These are phyloP conservation scores for Calliopum simillimum DNA, from an alignment of 2,888 invertebrate genomes.

Conservation along the genomic window DNA sequence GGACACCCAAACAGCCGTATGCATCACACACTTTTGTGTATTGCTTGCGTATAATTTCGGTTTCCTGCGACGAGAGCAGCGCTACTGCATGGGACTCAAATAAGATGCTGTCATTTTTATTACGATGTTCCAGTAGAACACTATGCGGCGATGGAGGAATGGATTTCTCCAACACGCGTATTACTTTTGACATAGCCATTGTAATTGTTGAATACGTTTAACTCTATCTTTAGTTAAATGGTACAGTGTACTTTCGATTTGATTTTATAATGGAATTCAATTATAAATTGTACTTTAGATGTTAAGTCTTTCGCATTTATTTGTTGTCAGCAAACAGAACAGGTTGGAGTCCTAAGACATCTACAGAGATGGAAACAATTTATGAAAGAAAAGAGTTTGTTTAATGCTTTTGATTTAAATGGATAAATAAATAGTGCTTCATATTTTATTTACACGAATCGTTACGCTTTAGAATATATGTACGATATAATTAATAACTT, in stretches of 20 bases:
- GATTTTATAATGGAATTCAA: not conserved
- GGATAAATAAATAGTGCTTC: too few species aligned
- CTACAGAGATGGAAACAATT: too few species aligned
- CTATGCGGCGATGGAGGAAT: constrained; percentile 89
- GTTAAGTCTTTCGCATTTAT: not conserved
- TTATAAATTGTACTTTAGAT: not conserved
- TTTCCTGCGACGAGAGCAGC: constrained; percentile 76
- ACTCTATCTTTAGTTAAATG: not conserved
- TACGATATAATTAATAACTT: too few species aligned
- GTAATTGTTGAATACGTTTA: not conserved
- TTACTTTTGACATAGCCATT: constrained; percentile 96
- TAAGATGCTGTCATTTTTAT: constrained; percentile 85
- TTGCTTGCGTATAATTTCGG: constrained; percentile 87
- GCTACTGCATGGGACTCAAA: constrained; percentile 95
- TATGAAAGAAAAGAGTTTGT: too few species aligned
- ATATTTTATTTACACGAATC: too few species aligned
- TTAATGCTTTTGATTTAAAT: too few species aligned
- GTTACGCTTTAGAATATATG: too few species aligned
- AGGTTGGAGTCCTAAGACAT: too few species aligned
- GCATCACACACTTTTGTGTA: constrained; percentile 94
- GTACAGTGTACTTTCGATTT: not conserved
- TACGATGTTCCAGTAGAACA: constrained; percentile 88
- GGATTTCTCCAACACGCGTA: constrained; percentile 89
- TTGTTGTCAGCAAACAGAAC: too few species aligned
- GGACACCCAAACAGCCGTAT: constrained; percentile 94